Base-by-base conservation (phyloP, 1,140 invertebrate species). In the Scylla paramamosain region DNA sequence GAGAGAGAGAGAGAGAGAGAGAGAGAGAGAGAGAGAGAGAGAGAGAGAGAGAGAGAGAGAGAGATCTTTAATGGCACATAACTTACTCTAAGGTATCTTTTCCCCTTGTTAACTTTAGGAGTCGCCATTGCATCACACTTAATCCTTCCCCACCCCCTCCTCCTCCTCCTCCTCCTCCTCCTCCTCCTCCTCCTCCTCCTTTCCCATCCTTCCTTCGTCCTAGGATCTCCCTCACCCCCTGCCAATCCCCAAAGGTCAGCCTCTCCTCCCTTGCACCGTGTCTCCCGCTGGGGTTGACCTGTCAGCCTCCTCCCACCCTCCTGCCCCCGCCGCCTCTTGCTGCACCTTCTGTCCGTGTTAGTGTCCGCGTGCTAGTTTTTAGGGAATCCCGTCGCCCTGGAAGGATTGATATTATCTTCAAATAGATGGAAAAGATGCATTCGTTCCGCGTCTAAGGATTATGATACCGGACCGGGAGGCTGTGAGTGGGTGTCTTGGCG, bases 11-110 rank as follows among this genome's bases (percentile, higher is more conserved):
- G 86, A 87, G 86, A 87, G 86, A 87, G 86, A 87, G 86, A 87
- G 86, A 87, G 86, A 87, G 86, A 87, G 86, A 87, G 86, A 87
- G 20, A 86, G 87, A 87, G 86, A 87, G 86, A 87, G 86, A 87
- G 86, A 87, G 86, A 87, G 86, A 87, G 86, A 87, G 86, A 87
- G 86, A 87, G 20, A 86, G 20, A 25, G 39, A 29, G 32, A 4
- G 87, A 89, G 87, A n/a, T 8, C 10, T 20, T 59, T 59, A 59
- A 59, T 59, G 52, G 12, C 52, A 59, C 52, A 59, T 59, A 59
- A 59, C 10, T 20, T 59, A 4, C 52, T 3, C 3, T 59, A 59
- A 12, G 52, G 52, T 8, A 59, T 59, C 10, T 59, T 59, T 14
- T 59, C 52, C 10, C 10, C 52, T 59, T 59, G 52, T 59, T 59